Conservation (phyloP, 2,888 invertebrate genomes). For the Trypoxylon attenuatum region DNA sequence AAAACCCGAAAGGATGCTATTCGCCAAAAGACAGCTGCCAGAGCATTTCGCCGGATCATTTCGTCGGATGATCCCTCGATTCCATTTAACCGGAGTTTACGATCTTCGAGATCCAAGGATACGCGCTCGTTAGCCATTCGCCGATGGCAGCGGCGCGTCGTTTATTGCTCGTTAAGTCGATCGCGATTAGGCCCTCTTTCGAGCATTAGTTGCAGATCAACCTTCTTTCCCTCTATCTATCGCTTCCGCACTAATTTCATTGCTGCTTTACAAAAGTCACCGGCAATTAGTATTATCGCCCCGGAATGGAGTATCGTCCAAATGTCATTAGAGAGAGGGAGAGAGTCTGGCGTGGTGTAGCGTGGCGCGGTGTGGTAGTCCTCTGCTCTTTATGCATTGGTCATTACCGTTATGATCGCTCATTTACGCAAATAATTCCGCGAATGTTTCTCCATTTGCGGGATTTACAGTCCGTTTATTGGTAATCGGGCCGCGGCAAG, state of each 20-base stretch:
- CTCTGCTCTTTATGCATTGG: neutral
- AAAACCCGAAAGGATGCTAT: too few species aligned
- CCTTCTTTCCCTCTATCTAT: too few species aligned
- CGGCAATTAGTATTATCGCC: constrained; percentile 19
- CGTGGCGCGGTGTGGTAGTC: neutral
- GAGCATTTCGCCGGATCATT: too few species aligned
- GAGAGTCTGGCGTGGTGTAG: neutral
- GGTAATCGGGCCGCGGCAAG: neutral
- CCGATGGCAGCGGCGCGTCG: too few species aligned
- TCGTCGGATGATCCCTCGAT: neutral
- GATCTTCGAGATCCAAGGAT: constrained; percentile 42
- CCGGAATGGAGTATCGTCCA: neutral
- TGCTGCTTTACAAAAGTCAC: too few species aligned
- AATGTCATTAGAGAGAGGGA: constrained; percentile 10
- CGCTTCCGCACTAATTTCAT: too few species aligned
- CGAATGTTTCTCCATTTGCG: neutral
- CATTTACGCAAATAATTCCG: constrained; percentile 3
- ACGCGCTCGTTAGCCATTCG: constrained; percentile 46
- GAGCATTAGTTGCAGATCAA: neutral
- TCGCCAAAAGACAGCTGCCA: too few species aligned
- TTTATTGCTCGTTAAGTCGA: constrained; percentile 58
- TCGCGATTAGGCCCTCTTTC: constrained; percentile 38
- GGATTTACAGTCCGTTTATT: neutral
- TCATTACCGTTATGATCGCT: constrained; percentile 7
- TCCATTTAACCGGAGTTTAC: constrained; percentile 54